Evolutionary conservation across 1,140 invertebrate genomes (phyloP).

Genomic region (Caligus rogercresseyi): DNA sequence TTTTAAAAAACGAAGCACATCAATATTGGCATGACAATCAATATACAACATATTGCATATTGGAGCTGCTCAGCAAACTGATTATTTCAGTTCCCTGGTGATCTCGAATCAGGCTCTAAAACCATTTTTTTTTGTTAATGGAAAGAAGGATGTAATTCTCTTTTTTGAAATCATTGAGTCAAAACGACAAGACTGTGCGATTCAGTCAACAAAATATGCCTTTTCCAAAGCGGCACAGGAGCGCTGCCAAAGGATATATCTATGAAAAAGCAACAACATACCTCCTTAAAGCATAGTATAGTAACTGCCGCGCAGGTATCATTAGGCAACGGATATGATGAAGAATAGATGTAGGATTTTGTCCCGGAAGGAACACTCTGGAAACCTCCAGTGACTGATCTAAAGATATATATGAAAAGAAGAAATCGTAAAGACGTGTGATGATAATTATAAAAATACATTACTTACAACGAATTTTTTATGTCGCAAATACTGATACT

Average conservation of each 20-base stretch:
- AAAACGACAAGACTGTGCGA: no score
- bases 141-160: no score
- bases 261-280: conserved; percentile 23
- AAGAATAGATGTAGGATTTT: conserved; percentile 35
- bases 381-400: conserved; percentile 33
- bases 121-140: background rate
- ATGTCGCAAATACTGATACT: conserved; percentile 37
- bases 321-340: conserved; percentile 33
- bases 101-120: background rate
- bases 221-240: no score
- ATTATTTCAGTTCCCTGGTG: background rate
- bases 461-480: conserved; percentile 38
- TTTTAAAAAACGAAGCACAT: background rate
- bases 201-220: no score
- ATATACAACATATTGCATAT: conserved; percentile 15
- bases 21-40: background rate
- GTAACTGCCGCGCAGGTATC: conserved; percentile 35
- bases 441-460: no score
- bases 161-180: no score
- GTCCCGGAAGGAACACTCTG: conserved; percentile 32
- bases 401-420: conserved; percentile 24
- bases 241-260: no score
- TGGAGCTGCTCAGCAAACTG: background rate
- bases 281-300: conserved; percentile 36
- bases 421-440: conserved; percentile 11